Evolutionary conservation across 2,113 vertebrate genomes (phyloP).

Genomic region (Alethe castanea): DNA sequence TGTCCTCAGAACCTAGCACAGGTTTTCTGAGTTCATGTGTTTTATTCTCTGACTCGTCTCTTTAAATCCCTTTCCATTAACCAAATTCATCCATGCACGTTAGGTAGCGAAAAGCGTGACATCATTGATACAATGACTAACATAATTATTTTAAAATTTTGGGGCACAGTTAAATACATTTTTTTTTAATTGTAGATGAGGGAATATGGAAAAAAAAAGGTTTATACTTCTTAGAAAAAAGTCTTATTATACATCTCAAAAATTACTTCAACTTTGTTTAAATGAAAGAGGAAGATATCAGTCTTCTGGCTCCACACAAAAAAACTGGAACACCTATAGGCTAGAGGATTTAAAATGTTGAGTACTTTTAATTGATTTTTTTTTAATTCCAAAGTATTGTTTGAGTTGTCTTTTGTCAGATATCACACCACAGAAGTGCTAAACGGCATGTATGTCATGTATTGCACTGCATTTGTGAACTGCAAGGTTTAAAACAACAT

Average conservation of each 20-base stretch:
- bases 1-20: background rate
- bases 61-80: background rate
- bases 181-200: background rate
- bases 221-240: background rate
- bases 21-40: background rate
- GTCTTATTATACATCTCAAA: background rate
- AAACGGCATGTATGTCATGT: background rate
- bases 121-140: background rate
- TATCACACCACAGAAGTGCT: background rate
- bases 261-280: background rate
- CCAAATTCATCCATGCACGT: background rate
- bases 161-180: background rate
- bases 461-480: background rate
- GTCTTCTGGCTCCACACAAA: background rate
- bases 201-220: background rate
- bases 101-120: background rate
- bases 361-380: background rate
- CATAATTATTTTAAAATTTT: background rate
- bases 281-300: background rate
- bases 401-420: background rate
- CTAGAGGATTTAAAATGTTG: background rate
- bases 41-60: background rate
- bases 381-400: background rate
- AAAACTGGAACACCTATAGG: background rate
- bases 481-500: background rate